phyloP scores from a whole-genome alignment of 2,888 invertebrate genomes.

The Hecatera dysodea region DNA sequence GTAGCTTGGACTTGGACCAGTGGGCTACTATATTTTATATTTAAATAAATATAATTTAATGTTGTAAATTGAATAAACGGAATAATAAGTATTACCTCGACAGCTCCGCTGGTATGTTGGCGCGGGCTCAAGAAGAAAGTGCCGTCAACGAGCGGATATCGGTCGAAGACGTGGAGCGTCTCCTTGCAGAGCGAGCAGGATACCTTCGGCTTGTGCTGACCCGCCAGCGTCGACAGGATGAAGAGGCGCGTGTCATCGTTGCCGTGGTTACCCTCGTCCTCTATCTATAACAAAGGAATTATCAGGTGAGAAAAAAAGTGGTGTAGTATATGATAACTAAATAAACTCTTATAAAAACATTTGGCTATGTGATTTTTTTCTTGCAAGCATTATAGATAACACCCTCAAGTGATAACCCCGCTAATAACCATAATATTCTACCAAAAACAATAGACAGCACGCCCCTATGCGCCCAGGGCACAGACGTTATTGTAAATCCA shows the following conservation, averaged over 20 bases:
- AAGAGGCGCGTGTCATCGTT: slow-evolving; percentile 99
- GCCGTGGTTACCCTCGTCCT: slow-evolving; percentile 99
- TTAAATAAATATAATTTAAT: too few relatives aligned
- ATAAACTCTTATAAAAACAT: background rate
- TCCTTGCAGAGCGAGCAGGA: slow-evolving; percentile 97
- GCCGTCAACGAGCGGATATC: slow-evolving; percentile 99
- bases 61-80: too few relatives aligned
- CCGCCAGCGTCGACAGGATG: slow-evolving; percentile 98
- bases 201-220: slow-evolving; percentile 96
- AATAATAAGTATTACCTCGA: too few relatives aligned
- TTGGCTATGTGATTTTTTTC: background rate
- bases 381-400: slow-evolving; percentile 1
- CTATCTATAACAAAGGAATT: slow-evolving; percentile 94
- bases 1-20: too few relatives aligned
- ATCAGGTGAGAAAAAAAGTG: slow-evolving; percentile 18
- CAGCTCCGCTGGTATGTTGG: slow-evolving; percentile 96
- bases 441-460: slow-evolving; percentile 71
- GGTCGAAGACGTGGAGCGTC: slow-evolving; percentile 98
- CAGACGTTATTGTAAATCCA: slow-evolving; percentile 80
- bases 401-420: slow-evolving; percentile 32
- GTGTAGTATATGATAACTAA: background rate
- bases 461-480: slow-evolving; percentile 66
- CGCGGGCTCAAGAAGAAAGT: slow-evolving; percentile 99
- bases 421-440: slow-evolving; percentile 56
- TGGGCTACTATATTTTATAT: too few relatives aligned